phyloP scores from a whole-genome alignment of 2,797 vertebrate genomes.

The Jordanella pulchra region DNA sequence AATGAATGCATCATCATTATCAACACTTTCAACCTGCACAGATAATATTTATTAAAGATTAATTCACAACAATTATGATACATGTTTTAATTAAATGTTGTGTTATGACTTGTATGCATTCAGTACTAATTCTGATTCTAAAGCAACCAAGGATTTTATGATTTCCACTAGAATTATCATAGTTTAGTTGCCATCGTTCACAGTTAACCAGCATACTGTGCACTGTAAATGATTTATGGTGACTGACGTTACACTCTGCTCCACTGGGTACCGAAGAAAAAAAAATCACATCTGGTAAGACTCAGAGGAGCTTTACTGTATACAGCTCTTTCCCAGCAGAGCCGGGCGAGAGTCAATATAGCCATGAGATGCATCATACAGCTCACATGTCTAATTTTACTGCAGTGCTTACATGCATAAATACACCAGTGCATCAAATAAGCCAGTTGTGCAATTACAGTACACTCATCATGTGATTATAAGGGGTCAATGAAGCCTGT shows the following conservation, averaged over 20 bases:
- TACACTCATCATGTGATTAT: conserved; percentile 53
- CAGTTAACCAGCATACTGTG: conserved; percentile 19
- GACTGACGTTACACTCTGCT: conserved; percentile 35
- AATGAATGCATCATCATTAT: conserved; percentile 12
- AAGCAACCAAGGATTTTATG: conserved; percentile 27
- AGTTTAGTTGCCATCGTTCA: conserved; percentile 7
- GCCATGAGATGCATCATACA: neutral
- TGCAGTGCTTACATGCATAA: neutral
- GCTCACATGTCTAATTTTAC: conserved; percentile 6
- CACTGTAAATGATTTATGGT: conserved; percentile 36
- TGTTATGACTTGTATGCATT: conserved; percentile 23
- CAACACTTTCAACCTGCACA: neutral
- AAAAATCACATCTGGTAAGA: conserved; percentile 11
- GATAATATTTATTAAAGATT: neutral
- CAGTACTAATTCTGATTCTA: conserved; percentile 7
- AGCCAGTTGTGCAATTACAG: conserved; percentile 41
- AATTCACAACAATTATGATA: neutral
- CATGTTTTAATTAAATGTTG: conserved; percentile 22
- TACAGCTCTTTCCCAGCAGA: conserved; percentile 14
- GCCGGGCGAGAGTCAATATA: conserved; percentile 11
- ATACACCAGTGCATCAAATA: conserved; percentile 30
- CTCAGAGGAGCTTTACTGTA: conserved; percentile 16
- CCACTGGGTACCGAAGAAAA: conserved; percentile 8
- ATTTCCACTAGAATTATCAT: conserved; percentile 24
- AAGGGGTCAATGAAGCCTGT: conserved; percentile 66